A percentile compares a stretch with the other conserved stretches of the same genome.
phyloP scores from a whole-genome alignment of 2,113 vertebrate species.

The Oryzias woworae region DNA sequence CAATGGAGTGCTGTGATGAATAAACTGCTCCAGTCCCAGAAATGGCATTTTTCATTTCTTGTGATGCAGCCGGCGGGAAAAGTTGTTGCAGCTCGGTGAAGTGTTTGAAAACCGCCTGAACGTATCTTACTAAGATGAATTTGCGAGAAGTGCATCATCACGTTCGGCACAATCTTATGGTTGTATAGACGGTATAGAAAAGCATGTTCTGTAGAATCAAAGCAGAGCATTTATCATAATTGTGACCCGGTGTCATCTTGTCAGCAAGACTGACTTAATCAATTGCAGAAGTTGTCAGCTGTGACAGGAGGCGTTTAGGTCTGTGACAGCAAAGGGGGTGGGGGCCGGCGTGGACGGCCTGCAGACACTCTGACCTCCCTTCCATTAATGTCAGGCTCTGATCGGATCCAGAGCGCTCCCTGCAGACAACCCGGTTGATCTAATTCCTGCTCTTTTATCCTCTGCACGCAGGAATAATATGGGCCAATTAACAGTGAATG shows the following conservation, averaged over 20 bases:
- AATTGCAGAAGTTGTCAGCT: conserved; percentile 68
- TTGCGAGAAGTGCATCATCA: conserved; percentile 7
- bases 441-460: conserved; percentile 27
- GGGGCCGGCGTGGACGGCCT: conserved; percentile 47
- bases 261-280: conserved; percentile 70
- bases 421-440: conserved; percentile 41
- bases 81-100: conserved; percentile 22
- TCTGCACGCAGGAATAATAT: conserved; percentile 48
- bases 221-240: conserved; percentile 66
- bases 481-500: conserved; percentile 66
- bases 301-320: conserved; percentile 66
- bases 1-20: conserved; percentile 46
- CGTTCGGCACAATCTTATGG: conserved; percentile 31
- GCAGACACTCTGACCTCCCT: conserved; percentile 50
- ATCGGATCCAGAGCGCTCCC: conserved; percentile 45
- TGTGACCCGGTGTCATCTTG: conserved; percentile 64
- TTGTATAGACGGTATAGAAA: conserved; percentile 10
- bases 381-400: conserved; percentile 58
- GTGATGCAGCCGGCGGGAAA: conserved; percentile 21
- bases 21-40: conserved; percentile 45
- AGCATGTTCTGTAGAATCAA: conserved; percentile 14
- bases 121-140: conserved; percentile 13
- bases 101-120: conserved; percentile 18
- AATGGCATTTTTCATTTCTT: conserved; percentile 48
- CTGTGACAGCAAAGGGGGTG: conserved; percentile 44